Percentiles rank a stretch among this genome's conserved stretches.
These are phyloP conservation scores for Drusus annulatus DNA, from an alignment of 1,140 invertebrate species.

Conservation along the genomic window DNA sequence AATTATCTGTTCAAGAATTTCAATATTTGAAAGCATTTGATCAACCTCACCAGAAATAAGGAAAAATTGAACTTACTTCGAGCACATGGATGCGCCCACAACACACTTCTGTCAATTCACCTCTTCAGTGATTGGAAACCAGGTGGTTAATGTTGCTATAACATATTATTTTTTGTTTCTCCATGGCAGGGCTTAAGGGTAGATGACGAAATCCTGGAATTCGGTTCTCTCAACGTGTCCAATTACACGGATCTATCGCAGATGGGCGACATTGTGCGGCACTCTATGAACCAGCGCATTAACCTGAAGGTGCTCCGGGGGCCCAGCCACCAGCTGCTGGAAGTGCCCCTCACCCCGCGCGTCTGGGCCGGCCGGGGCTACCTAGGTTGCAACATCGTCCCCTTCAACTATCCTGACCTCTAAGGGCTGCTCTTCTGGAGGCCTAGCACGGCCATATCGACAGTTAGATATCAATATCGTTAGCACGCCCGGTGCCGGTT, in stretches of 20 bases:
- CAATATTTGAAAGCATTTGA: no score
- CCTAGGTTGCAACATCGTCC: slow-evolving; percentile 83
- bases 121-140: no score
- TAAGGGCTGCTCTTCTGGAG: not conserved
- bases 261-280: slow-evolving; percentile 80
- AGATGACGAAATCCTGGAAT: slow-evolving; percentile 83
- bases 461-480: no score
- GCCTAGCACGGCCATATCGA: not conserved
- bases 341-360: slow-evolving; percentile 76
- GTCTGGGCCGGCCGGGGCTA: slow-evolving; percentile 82
- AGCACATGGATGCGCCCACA: no score
- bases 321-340: slow-evolving; percentile 65
- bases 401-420: slow-evolving; percentile 4
- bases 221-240: slow-evolving; percentile 84
- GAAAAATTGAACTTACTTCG: no score
- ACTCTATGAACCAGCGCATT: slow-evolving; percentile 79
- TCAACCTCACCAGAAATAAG: no score
- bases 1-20: no score
- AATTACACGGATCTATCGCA: slow-evolving; percentile 84
- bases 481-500: no score
- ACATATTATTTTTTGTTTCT: no score
- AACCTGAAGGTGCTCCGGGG: slow-evolving; percentile 75
- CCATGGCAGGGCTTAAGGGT: slow-evolving; percentile 87
- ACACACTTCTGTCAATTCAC: no score
- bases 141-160: no score